A percentile compares a stretch with the other conserved stretches of the same genome.
Evolutionary conservation across 2,113 vertebrate species (phyloP).

Genomic region (Chionomys nivalis): DNA sequence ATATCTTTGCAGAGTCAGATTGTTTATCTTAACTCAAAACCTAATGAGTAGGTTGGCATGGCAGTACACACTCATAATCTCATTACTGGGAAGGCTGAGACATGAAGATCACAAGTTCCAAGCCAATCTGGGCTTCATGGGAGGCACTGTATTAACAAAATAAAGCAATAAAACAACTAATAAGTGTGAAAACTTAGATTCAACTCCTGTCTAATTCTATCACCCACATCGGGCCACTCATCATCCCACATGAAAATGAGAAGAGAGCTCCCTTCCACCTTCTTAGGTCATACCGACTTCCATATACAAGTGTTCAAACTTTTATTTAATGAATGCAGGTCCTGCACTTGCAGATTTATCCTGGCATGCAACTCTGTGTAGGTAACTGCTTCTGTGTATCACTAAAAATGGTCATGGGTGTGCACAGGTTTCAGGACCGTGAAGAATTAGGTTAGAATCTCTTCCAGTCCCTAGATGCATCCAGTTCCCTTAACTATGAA

Average conservation of each 20-base stretch:
- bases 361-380: not conserved
- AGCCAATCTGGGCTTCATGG: not conserved
- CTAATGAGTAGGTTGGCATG: not conserved
- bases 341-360: not conserved
- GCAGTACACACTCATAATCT: not conserved
- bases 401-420: not conserved
- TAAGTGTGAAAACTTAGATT: not conserved
- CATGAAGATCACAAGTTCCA: not conserved
- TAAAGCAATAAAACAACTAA: not conserved
- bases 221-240: not conserved
- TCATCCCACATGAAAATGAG: rapidly evolving
- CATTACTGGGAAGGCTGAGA: not conserved
- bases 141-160: not conserved
- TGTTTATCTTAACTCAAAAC: not conserved
- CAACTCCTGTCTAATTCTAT: not conserved
- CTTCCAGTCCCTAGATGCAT: not conserved
- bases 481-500: not conserved
- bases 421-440: not conserved
- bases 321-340: not conserved
- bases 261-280: not conserved
- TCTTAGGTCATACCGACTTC: not conserved
- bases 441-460: too few species aligned
- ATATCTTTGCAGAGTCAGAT: not conserved
- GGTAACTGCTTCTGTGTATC: not conserved
- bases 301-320: not conserved